Evolutionary conservation across 2,113 vertebrate genomes (phyloP).

Genomic region (Melanotaenia duboulayi): DNA sequence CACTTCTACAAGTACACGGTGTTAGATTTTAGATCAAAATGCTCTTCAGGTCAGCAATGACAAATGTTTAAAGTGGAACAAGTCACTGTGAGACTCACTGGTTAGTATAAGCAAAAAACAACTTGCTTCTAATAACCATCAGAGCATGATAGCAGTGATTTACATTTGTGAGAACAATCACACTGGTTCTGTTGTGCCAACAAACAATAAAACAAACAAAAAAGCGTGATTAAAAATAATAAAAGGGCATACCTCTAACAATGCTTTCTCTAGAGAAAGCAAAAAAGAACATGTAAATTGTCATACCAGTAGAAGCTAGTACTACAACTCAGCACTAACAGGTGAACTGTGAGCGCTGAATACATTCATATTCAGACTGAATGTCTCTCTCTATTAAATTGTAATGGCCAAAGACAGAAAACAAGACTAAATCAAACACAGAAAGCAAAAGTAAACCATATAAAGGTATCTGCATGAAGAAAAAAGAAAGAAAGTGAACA

Average conservation of each 20-base stretch:
- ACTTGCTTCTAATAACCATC: neutral
- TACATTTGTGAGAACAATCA: conserved; percentile 28
- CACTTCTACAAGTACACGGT: conserved; percentile 1
- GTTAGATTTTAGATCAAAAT: neutral
- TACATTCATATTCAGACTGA: neutral
- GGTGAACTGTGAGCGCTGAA: neutral
- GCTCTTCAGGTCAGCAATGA: neutral
- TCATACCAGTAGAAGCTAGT: no score
- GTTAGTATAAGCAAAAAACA: neutral
- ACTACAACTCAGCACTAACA: neutral
- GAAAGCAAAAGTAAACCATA: neutral
- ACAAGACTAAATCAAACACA: neutral
- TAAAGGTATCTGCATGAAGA: neutral
- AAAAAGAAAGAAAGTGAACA: neutral
- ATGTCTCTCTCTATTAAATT: neutral
- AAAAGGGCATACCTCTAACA: neutral
- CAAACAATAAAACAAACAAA: conserved; percentile 2
- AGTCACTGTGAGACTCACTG: neutral
- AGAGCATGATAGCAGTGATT: neutral
- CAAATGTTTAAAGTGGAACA: conserved; percentile 4
- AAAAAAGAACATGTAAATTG: no score
- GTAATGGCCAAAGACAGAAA: neutral
- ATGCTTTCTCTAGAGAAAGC: neutral
- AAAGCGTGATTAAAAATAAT: conserved; percentile 1
- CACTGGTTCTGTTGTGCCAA: conserved; percentile 60